Evolutionary conservation across 2,113 vertebrate species (phyloP), one percentile per base, ranked within the genome.

Genomic region (Cephalopterus ornatus): DNA sequence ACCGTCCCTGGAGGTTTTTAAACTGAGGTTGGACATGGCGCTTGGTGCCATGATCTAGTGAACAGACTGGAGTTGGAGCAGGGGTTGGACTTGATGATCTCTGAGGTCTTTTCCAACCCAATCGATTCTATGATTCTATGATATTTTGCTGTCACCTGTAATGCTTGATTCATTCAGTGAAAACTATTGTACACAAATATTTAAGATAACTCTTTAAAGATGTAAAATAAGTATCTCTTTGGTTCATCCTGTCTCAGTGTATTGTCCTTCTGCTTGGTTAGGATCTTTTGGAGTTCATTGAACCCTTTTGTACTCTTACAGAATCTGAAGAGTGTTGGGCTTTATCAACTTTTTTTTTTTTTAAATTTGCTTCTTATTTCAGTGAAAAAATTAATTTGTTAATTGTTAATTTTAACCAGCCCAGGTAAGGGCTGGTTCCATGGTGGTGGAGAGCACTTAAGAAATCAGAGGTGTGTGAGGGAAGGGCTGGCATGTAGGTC

Each of bases 361-460:
- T 13, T 13, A 28, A 27, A 44, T 80, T 42, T 72, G 2, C 6
- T 52, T 56, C 24, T 66, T 84, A 5, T n/a, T 91, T 91, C 50
- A 58, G 5, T 83, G 30, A 28, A 87, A 62, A 49, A 50, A 61
- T 19, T 28, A 46, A n/a, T 68, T 73, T n/a, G n/a, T n/a, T n/a
- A n/a, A n/a, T n/a, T n/a, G n/a, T n/a, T n/a, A n/a, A n/a, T n/a
- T n/a, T n/a, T n/a, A n/a, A n/a, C n/a, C 15, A 50, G 50, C 12
- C 7, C 16, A 42, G 37, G 9, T 27, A 41, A 83, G 46, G 41
- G 8, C 7, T 74, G 15, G 19, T 75, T 30, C 17, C 27, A 12
- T 24, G 8, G 7, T 3, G 0, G 0, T 24, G 28, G 49, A 78
- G 23, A 74, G 3, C 5, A 9, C 37, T 81, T 63, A 20, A 39